These are phyloP conservation scores for Naja naja DNA, from an alignment of 2,113 vertebrate genomes.

Conservation along the genomic window DNA sequence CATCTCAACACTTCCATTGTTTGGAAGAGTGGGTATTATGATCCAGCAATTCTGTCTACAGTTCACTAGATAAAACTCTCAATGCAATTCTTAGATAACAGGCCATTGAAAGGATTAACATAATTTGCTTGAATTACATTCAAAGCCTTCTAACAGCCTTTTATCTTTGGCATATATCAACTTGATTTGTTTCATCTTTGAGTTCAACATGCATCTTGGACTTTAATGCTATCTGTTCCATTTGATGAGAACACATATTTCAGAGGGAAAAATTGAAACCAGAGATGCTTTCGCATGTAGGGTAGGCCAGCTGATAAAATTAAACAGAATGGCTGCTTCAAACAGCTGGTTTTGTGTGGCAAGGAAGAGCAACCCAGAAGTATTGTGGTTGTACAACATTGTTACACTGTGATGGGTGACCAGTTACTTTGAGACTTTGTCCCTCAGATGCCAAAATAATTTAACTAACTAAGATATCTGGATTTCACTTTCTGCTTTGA, in stretches of 20 bases:
- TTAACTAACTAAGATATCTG: not conserved
- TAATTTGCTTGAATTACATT: not conserved
- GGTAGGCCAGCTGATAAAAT: not conserved
- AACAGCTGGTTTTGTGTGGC: not conserved
- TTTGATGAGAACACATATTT: not conserved
- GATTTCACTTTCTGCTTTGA: not conserved
- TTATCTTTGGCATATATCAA: not conserved
- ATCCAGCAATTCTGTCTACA: not conserved
- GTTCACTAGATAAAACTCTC: not conserved
- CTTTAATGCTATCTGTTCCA: not conserved
- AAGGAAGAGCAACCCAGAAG: not conserved
- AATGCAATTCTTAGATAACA: not conserved
- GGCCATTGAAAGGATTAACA: not conserved
- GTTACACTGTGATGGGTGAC: not conserved
- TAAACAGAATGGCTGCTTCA: not conserved
- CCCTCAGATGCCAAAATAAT: not conserved
- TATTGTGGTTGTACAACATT: not conserved
- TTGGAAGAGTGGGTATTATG: not conserved
- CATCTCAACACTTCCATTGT: not conserved
- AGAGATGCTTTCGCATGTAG: not conserved
- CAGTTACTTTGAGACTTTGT: not conserved
- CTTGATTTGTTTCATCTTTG: not conserved
- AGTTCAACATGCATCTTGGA: not conserved
- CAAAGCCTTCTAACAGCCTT: not conserved
- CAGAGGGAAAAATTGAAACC: not conserved